phyloP scores from a whole-genome alignment of 2,797 vertebrate species.

The Nyctibius grandis region DNA sequence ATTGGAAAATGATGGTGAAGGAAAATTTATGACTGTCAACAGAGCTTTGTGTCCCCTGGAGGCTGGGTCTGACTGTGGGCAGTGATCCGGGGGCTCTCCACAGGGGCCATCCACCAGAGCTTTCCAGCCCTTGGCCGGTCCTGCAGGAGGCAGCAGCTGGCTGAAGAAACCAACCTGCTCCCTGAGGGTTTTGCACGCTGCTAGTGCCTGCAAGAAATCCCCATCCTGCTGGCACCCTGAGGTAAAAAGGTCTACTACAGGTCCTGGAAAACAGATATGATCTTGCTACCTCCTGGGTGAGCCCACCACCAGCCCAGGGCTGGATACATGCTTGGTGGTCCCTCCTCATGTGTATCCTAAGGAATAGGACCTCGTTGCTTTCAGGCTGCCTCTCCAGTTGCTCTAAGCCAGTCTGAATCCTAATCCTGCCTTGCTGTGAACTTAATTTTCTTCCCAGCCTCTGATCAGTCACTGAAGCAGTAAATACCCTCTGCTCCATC shows the following conservation, averaged over 20 bases:
- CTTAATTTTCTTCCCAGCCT: not conserved
- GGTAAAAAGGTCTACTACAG: not conserved
- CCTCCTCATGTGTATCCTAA: not conserved
- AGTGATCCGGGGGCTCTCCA: not conserved
- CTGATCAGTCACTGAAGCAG: not conserved
- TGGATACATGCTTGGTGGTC: not conserved
- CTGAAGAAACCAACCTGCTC: not conserved
- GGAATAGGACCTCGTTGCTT: not conserved
- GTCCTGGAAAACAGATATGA: not conserved
- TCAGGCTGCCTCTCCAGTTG: not conserved
- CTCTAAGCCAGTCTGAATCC: not conserved
- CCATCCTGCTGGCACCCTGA: not conserved
- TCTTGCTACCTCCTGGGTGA: not conserved
- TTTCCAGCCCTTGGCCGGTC: not conserved
- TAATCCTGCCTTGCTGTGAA: not conserved
- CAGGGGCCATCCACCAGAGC: not conserved
- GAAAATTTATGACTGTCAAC: not conserved
- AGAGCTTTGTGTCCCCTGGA: not conserved
- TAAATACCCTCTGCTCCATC: not conserved
- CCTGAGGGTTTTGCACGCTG: not conserved
- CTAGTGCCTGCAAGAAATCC: not conserved
- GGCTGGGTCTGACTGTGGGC: not conserved
- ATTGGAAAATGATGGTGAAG: not conserved
- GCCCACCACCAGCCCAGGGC: not conserved
- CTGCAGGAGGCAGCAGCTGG: conserved; percentile 5